These are phyloP conservation scores for Odontesthes bonariensis DNA, from an alignment of 2,113 vertebrate species.

Conservation along the genomic window DNA sequence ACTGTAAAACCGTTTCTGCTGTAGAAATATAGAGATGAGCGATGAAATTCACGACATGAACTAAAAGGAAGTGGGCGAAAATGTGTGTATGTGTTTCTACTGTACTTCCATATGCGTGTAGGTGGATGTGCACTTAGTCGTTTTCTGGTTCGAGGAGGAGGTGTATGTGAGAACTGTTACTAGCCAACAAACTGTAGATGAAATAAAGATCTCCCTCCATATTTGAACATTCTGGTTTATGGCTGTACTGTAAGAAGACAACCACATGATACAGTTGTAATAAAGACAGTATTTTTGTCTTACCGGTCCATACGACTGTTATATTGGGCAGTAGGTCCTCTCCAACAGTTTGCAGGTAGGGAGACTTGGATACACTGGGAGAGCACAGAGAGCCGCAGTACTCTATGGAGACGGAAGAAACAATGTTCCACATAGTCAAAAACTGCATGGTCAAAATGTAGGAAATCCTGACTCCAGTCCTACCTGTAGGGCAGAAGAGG, in stretches of 20 bases:
- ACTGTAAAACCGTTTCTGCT: background rate
- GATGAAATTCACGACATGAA: background rate
- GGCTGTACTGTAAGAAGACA: background rate
- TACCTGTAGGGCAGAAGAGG: constrained; percentile 92
- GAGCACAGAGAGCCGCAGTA: constrained; percentile 89
- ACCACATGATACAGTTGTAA: background rate
- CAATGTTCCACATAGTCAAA: background rate
- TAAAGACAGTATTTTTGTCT: background rate
- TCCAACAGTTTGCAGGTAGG: constrained; percentile 86
- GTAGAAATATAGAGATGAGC: background rate
- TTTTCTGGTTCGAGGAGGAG: constrained; percentile 30
- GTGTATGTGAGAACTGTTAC: background rate
- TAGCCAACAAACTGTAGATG: background rate
- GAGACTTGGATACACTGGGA: constrained; percentile 86
- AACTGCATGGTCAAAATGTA: background rate
- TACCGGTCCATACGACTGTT: constrained; percentile 89
- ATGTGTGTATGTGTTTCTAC: constrained; percentile 8
- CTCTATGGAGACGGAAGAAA: constrained; percentile 63
- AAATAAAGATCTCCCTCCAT: background rate
- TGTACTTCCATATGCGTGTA: constrained; percentile 40
- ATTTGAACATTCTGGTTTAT: background rate
- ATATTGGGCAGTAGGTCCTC: constrained; percentile 86
- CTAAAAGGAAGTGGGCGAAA: background rate
- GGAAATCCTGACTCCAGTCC: background rate
- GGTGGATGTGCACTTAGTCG: constrained; percentile 12